Percentiles rank a stretch among this genome's conserved stretches.
These are phyloP conservation scores for Myoxocephalus aenaeus DNA, from an alignment of 2,797 vertebrate species.

Conservation along the genomic window DNA sequence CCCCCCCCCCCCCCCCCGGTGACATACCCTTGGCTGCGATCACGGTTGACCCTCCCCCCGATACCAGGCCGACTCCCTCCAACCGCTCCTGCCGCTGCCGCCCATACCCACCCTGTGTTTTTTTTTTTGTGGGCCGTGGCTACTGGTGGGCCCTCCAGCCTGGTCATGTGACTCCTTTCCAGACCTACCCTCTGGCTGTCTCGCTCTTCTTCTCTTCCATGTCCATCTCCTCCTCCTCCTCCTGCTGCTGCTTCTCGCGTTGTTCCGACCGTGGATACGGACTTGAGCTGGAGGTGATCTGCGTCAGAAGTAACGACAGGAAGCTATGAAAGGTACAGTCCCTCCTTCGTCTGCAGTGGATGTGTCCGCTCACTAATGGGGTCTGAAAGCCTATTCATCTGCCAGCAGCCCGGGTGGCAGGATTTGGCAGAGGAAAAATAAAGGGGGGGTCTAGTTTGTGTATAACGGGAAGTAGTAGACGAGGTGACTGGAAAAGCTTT, in stretches of 20 bases:
- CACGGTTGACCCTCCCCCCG: conserved; percentile 27
- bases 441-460: conserved; percentile 44
- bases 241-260: not conserved
- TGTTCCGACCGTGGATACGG: conserved; percentile 6
- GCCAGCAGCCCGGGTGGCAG: not conserved
- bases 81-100: conserved; percentile 11
- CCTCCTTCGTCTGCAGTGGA: not conserved
- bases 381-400: conserved; percentile 43
- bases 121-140: conserved; percentile 50
- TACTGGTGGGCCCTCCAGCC: conserved; percentile 44
- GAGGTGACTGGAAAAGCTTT: conserved; percentile 3
- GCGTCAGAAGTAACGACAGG: not conserved
- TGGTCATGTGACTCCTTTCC: conserved; percentile 45
- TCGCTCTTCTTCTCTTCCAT: conserved; percentile 23
- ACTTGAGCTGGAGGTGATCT: conserved; percentile 7
- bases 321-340: conserved; percentile 67
- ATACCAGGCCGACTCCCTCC: conserved; percentile 19
- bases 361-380: conserved; percentile 41
- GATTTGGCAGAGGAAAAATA: not conserved
- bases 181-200: conserved; percentile 41
- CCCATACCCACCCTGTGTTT: conserved; percentile 59
- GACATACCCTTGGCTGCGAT: conserved; percentile 25
- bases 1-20: not conserved
- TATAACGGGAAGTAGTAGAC: conserved; percentile 7
- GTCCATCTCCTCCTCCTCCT: not conserved